phyloP scores from a whole-genome alignment of 2,888 invertebrate genomes.

The Melinopterus prodromus region DNA sequence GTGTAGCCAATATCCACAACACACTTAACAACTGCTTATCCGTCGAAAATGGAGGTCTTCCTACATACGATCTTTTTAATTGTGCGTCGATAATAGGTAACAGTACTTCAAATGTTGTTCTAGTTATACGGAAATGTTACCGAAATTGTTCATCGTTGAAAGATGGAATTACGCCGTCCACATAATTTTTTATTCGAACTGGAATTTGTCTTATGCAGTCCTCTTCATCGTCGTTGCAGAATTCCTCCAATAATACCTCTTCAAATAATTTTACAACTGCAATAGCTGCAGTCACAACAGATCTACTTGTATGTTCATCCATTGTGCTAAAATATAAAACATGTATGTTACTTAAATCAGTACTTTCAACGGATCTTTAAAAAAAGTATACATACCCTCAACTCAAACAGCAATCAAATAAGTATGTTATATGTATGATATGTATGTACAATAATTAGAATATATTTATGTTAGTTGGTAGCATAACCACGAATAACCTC shows the following conservation, averaged over 20 bases:
- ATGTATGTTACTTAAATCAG: not conserved
- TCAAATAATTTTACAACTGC: not conserved
- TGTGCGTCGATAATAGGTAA: not conserved
- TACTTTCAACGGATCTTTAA: not conserved
- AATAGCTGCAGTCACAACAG: not conserved
- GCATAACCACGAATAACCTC: not conserved
- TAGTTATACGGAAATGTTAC: constrained; percentile 10
- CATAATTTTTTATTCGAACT: not conserved
- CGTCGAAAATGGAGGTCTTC: not conserved
- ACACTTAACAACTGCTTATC: constrained; percentile 17
- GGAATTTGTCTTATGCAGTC: not conserved
- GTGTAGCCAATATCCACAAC: constrained; percentile 18
- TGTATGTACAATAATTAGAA: too few species aligned
- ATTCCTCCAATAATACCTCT: not conserved
- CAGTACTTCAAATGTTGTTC: constrained; percentile 6
- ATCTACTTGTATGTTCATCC: not conserved
- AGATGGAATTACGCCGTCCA: not conserved
- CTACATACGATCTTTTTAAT: not conserved
- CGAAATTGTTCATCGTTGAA: constrained; percentile 6
- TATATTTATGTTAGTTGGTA: not conserved
- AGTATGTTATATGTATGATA: not conserved
- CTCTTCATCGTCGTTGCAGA: not conserved
- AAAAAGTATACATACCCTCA: not conserved
- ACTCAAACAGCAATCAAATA: not conserved
- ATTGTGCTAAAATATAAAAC: not conserved